Percentiles rank a stretch among this genome's conserved stretches.
Evolutionary conservation across 1,140 invertebrate genomes (phyloP).

Genomic region (Pachypsylla venusta): DNA sequence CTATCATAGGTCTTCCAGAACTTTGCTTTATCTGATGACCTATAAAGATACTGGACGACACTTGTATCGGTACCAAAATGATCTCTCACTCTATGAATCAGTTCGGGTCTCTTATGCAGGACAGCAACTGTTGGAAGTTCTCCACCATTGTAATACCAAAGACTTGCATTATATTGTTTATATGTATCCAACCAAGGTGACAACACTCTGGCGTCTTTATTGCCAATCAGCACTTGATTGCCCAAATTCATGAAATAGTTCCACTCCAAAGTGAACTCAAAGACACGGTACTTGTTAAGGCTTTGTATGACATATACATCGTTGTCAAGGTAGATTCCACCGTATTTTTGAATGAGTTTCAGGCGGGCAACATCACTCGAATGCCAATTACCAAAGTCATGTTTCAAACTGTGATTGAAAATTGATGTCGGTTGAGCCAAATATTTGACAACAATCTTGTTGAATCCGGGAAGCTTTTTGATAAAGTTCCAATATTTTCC

Average conservation of each 20-base stretch:
- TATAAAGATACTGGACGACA: no score
- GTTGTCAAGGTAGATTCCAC: slow-evolving; percentile 24
- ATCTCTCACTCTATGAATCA: slow-evolving; percentile 22
- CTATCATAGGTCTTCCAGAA: no score
- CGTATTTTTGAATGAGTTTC: slow-evolving; percentile 19
- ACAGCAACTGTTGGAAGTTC: slow-evolving; percentile 23
- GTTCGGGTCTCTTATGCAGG: slow-evolving; percentile 21
- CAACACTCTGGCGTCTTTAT: slow-evolving; percentile 27
- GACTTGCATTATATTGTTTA: slow-evolving; percentile 21
- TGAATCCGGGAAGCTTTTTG: slow-evolving; percentile 14
- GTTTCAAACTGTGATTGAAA: slow-evolving; percentile 22
- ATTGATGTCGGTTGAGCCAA: slow-evolving; percentile 21
- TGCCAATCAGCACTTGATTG: slow-evolving; percentile 25
- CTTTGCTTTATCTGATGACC: no score
- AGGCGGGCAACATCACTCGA: slow-evolving; percentile 20
- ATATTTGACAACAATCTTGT: slow-evolving; percentile 16
- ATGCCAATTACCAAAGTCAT: slow-evolving; percentile 17
- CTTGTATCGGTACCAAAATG: slow-evolving; percentile 20
- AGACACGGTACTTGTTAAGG: slow-evolving; percentile 22
- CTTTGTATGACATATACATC: slow-evolving; percentile 21
- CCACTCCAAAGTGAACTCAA: slow-evolving; percentile 32
- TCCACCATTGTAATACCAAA: slow-evolving; percentile 29
- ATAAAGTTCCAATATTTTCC: no score
- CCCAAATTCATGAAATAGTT: slow-evolving; percentile 18
- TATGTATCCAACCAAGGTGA: slow-evolving; percentile 27